Evolutionary conservation across 1,140 invertebrate species (phyloP).

Genomic region (Bombus cullumanus): DNA sequence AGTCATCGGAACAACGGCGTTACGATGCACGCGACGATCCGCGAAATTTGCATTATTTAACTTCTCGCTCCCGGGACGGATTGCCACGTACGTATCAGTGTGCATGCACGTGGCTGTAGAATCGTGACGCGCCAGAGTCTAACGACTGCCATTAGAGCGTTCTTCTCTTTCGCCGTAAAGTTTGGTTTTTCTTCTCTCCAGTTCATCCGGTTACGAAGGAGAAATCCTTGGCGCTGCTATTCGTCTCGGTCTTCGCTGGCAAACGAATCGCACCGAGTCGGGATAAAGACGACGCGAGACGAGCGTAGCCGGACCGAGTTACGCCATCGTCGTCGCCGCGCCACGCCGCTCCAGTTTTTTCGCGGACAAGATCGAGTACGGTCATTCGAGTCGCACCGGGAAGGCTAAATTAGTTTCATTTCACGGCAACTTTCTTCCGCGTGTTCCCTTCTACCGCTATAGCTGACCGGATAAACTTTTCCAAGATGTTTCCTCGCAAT

Average conservation of each 20-base stretch:
- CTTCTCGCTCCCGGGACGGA: background rate
- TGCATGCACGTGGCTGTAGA: background rate
- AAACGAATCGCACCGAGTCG: slow-evolving; percentile 40
- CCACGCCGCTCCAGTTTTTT: slow-evolving; percentile 3
- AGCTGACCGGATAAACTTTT: slow-evolving; percentile 29
- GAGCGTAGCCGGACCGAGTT: background rate
- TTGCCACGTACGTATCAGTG: background rate
- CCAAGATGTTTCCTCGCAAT: slow-evolving; percentile 4
- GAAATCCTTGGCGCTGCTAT: slow-evolving; percentile 35
- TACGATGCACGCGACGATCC: background rate
- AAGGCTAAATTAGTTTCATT: slow-evolving; percentile 58
- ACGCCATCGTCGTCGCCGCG: slow-evolving; percentile 11
- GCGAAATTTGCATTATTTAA: slow-evolving; percentile 17
- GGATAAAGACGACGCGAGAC: background rate
- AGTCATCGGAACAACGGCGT: background rate
- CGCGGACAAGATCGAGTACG: slow-evolving; percentile 46
- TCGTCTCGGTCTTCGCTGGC: slow-evolving; percentile 54
- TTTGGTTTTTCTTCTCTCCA: background rate
- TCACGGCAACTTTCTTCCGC: slow-evolving; percentile 33
- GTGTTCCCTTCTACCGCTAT: background rate
- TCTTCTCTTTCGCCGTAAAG: background rate
- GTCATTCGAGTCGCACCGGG: background rate
- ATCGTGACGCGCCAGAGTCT: slow-evolving; percentile 21
- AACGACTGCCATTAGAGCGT: slow-evolving; percentile 70
- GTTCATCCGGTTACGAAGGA: background rate